Evolutionary conservation across 2,888 invertebrate genomes (phyloP).

Genomic region (Cephus runcator): DNA sequence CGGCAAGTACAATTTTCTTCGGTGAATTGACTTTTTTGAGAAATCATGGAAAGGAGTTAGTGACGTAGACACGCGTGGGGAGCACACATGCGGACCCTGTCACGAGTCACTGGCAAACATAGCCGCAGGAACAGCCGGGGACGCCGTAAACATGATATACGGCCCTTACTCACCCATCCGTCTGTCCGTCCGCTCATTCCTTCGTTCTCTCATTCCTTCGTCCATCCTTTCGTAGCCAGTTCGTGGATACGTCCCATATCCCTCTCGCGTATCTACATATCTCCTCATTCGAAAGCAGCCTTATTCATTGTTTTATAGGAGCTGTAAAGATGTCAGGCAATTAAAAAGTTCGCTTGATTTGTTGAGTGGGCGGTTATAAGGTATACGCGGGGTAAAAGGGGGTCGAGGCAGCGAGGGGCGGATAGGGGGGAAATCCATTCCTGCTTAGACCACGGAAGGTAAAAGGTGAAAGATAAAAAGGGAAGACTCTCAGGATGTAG

Average conservation of each 20-base stretch:
- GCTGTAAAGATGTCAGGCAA: conserved; percentile 54
- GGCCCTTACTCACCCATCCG: conserved; percentile 16
- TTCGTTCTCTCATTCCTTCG: conserved; percentile 3
- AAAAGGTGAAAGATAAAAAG: background rate
- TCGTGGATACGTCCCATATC: conserved; percentile 17
- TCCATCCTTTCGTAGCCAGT: background rate
- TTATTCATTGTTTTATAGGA: conserved; percentile 61
- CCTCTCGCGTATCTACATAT: conserved; percentile 14
- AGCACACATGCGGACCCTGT: background rate
- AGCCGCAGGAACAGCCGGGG: conserved; percentile 20
- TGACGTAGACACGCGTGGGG: background rate
- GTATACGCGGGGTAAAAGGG: background rate
- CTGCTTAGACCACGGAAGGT: background rate
- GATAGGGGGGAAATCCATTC: background rate
- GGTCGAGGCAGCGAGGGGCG: too few relatives aligned
- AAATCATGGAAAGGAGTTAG: background rate
- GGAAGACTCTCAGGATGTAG: background rate
- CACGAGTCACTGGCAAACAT: background rate
- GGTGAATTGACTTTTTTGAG: background rate
- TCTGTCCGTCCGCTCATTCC: conserved; percentile 1
- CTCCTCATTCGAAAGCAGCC: conserved; percentile 34
- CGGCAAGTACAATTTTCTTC: background rate
- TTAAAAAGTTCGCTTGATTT: conserved; percentile 54
- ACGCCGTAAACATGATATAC: conserved; percentile 49
- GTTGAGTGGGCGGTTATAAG: conserved; percentile 42